These are phyloP conservation scores for Ramphastos sulfuratus DNA, from an alignment of 2,113 vertebrate genomes.

Conservation along the genomic window DNA sequence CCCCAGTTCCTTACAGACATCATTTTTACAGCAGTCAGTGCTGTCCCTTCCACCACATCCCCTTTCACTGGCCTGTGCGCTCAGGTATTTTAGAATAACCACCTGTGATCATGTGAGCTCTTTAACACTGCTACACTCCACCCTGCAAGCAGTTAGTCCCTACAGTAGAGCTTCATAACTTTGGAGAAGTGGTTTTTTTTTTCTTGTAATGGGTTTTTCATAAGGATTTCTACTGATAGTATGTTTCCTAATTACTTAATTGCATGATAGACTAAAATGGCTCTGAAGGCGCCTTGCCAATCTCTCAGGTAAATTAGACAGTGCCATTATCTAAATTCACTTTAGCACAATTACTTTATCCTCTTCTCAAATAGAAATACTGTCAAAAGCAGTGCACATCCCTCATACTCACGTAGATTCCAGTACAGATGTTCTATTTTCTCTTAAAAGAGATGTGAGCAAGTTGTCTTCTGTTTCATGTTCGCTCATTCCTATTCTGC, in stretches of 20 bases:
- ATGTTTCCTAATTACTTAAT: conserved; percentile 70
- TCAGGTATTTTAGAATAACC: not conserved
- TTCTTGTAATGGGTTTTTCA: not conserved
- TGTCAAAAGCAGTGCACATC: conserved; percentile 28
- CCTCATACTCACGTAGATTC: conserved; percentile 79
- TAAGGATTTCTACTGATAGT: conserved; percentile 31
- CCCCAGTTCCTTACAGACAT: not conserved
- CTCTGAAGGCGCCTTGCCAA: conserved; percentile 62
- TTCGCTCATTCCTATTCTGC: not conserved
- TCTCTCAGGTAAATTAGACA: conserved; percentile 69
- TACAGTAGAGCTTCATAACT: not conserved
- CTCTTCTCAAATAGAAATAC: conserved; percentile 35
- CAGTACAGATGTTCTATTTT: conserved; percentile 73
- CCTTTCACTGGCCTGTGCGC: not conserved
- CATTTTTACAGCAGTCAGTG: not conserved
- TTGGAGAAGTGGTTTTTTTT: not conserved
- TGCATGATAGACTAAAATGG: conserved; percentile 66
- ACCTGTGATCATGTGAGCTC: not conserved
- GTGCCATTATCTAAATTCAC: conserved; percentile 63
- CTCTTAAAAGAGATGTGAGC: conserved; percentile 67
- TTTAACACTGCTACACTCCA: not conserved
- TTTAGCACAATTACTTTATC: conserved; percentile 63
- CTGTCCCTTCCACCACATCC: not conserved
- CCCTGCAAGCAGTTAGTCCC: not conserved
- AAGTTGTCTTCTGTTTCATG: conserved; percentile 41